Evolutionary conservation across 2,113 vertebrate species (phyloP).

Genomic region (Harpagus bidentatus): DNA sequence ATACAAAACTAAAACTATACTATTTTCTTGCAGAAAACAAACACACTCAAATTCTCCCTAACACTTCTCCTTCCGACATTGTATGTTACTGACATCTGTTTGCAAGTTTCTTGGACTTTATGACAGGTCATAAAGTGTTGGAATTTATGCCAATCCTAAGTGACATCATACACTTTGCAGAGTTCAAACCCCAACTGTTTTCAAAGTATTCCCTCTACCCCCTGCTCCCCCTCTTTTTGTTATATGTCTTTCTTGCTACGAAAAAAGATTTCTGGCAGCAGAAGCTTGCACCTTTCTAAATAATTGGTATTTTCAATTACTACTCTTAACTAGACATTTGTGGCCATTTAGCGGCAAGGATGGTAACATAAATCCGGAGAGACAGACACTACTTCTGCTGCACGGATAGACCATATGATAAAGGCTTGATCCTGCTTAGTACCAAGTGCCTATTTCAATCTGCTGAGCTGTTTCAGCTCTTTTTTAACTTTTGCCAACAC

Average conservation of each 20-base stretch:
- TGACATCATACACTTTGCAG: neutral
- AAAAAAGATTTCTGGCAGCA: neutral
- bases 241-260: neutral
- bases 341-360: neutral
- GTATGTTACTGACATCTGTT: accelerated
- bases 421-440: neutral
- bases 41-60: neutral
- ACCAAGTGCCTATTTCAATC: neutral
- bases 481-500: neutral
- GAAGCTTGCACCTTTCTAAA: neutral
- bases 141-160: neutral
- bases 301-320: neutral
- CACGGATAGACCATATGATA: accelerated
- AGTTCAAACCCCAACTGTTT: neutral
- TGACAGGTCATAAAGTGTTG: neutral
- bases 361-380: neutral
- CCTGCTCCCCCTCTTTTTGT: accelerated
- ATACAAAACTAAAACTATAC: neutral
- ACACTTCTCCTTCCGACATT: neutral
- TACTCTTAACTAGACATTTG: neutral
- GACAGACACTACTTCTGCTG: neutral
- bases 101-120: neutral
- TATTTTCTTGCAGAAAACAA: neutral
- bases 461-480: neutral
- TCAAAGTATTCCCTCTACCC: neutral